These are phyloP conservation scores for Hipparchia sbordonii DNA, from an alignment of 2,888 invertebrate genomes.

Conservation along the genomic window DNA sequence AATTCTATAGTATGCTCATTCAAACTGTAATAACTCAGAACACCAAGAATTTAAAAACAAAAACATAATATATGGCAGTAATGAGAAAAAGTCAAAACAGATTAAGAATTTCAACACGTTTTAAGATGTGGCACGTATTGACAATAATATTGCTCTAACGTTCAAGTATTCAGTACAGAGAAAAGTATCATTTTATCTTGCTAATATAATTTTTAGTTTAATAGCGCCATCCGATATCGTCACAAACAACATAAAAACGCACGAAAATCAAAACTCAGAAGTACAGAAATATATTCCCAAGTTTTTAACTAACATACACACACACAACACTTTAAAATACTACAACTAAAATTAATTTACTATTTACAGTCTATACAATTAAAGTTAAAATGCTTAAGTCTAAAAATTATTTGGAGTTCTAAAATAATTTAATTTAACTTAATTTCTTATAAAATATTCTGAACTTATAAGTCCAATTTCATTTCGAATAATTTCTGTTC, in stretches of 20 bases:
- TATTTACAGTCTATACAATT: constrained; percentile 14
- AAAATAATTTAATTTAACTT: constrained; percentile 5
- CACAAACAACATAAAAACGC: background rate
- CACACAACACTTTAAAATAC: constrained; percentile 9
- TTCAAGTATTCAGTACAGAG: background rate
- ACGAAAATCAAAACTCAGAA: background rate
- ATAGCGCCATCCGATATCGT: background rate
- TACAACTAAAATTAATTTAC: background rate
- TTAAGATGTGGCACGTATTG: constrained; percentile 5
- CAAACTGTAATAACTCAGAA: background rate
- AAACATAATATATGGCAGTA: background rate
- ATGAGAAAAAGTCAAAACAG: background rate
- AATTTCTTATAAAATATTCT: background rate
- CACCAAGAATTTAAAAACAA: background rate
- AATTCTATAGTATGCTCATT: background rate
- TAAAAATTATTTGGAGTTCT: background rate
- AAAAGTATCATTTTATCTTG: background rate
- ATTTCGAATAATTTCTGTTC: background rate
- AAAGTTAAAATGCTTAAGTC: background rate
- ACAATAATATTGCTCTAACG: background rate
- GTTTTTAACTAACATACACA: background rate
- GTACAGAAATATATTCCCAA: constrained; percentile 7
- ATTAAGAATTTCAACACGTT: constrained; percentile 14
- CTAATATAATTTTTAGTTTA: background rate
- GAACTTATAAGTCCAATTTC: background rate